Percentiles rank a stretch among this genome's conserved stretches.
Evolutionary conservation across 2,888 invertebrate genomes (phyloP).

Genomic region (Drosophila borealis): DNA sequence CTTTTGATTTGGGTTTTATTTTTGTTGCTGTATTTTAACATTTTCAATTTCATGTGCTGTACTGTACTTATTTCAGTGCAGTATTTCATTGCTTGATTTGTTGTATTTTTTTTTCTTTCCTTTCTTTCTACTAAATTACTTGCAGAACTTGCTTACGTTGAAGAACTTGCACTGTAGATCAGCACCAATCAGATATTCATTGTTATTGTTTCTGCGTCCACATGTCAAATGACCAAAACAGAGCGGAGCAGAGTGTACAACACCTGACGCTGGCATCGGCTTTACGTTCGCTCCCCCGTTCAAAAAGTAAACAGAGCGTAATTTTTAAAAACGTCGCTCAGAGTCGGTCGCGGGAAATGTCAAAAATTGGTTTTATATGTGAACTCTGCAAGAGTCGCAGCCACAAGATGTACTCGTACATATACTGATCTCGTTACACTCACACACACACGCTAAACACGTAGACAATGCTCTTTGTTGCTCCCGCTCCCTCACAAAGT

Average conservation of each 20-base stretch:
- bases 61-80: constrained; percentile 50
- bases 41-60: constrained; percentile 52
- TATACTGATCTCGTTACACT: constrained; percentile 77
- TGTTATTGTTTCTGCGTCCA: constrained; percentile 36
- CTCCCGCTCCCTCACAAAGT: constrained; percentile 72
- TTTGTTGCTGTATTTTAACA: constrained; percentile 24
- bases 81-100: constrained; percentile 12
- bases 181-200: constrained; percentile 46
- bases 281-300: constrained; percentile 54
- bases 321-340: constrained; percentile 75
- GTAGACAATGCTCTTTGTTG: constrained; percentile 72
- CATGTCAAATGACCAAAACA: constrained; percentile 69
- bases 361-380: constrained; percentile 64
- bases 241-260: constrained; percentile 48
- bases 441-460: constrained; percentile 66
- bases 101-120: not conserved
- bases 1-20: constrained; percentile 41
- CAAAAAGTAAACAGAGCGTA: constrained; percentile 79
- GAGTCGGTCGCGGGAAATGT: constrained; percentile 76
- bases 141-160: not conserved
- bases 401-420: constrained; percentile 46
- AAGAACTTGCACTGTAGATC: constrained; percentile 31
- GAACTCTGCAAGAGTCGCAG: constrained; percentile 76
- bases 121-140: not conserved
- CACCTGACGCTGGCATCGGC: constrained; percentile 63